Percentiles rank a stretch among this genome's conserved stretches.
Evolutionary conservation across 2,888 invertebrate genomes (phyloP).

Genomic region (Dynastes grantii): DNA sequence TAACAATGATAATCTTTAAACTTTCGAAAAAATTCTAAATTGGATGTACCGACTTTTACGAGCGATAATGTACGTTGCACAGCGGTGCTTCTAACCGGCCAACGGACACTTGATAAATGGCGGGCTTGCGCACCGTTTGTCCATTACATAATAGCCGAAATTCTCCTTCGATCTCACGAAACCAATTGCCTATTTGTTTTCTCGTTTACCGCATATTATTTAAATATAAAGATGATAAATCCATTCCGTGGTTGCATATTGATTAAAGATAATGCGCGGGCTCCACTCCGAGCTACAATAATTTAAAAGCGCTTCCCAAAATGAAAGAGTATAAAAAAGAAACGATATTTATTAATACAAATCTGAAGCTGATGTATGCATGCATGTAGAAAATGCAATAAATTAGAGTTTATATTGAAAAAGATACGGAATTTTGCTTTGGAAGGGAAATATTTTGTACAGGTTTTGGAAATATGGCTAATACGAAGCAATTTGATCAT

Average conservation of each 20-base stretch:
- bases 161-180: constrained; percentile 19
- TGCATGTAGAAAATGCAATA: too few relatives aligned
- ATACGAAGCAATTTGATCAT: too few relatives aligned
- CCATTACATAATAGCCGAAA: constrained; percentile 35
- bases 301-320: too few relatives aligned
- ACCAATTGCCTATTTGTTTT: constrained; percentile 47
- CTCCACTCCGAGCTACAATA: too few relatives aligned
- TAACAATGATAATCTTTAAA: too few relatives aligned
- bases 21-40: too few relatives aligned
- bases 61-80: constrained; percentile 3
- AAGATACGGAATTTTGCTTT: too few relatives aligned
- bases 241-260: constrained; percentile 39
- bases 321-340: too few relatives aligned
- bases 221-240: constrained; percentile 43
- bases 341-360: neutral
- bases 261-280: constrained; percentile 42
- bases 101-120: constrained; percentile 34
- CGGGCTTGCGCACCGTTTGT: constrained; percentile 26
- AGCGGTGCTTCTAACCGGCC: constrained; percentile 22
- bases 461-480: too few relatives aligned
- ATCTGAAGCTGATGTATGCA: neutral
- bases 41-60: too few relatives aligned
- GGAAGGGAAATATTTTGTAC: too few relatives aligned
- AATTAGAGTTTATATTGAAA: too few relatives aligned
- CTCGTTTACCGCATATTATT: constrained; percentile 45